phyloP scores from a whole-genome alignment of 2,888 invertebrate genomes.

The Cephus rjabovi region DNA sequence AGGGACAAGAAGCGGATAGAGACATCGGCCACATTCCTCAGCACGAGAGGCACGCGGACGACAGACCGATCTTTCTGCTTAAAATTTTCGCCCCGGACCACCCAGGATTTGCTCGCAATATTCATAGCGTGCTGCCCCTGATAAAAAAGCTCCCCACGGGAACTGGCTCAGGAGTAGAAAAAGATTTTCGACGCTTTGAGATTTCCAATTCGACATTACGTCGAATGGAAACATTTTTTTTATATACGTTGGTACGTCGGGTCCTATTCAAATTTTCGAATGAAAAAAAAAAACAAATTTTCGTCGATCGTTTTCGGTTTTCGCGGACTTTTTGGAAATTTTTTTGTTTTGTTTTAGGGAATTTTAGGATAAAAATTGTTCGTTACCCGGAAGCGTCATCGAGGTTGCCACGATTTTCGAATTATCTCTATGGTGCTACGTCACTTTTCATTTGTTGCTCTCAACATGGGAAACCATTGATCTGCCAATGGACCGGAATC shows the following conservation, averaged over 20 bases:
- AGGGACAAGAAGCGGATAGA: conserved; percentile 64
- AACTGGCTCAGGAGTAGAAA: conserved; percentile 3
- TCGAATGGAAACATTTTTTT: not conserved
- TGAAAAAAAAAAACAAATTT: not conserved
- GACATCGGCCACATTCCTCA: conserved; percentile 65
- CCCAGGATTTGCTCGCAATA: conserved; percentile 51
- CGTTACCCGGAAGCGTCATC: conserved; percentile 37
- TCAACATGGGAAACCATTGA: not conserved
- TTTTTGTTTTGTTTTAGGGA: not conserved
- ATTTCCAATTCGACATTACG: conserved; percentile 17
- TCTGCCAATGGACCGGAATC: not conserved
- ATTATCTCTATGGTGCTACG: conserved; percentile 31
- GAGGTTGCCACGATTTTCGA: conserved; percentile 35
- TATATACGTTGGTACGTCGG: not conserved
- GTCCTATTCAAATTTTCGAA: not conserved
- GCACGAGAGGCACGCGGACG: conserved; percentile 48
- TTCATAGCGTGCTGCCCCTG: conserved; percentile 38
- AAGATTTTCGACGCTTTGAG: conserved; percentile 25
- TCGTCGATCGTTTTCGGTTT: not conserved
- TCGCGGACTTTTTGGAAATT: not conserved
- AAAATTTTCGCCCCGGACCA: conserved; percentile 59
- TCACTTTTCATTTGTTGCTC: conserved; percentile 46
- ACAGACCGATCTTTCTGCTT: conserved; percentile 46
- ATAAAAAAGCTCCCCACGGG: conserved; percentile 17
- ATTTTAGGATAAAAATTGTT: not conserved